A percentile compares a stretch with the other conserved stretches of the same genome.
Conservation (phyloP, 2,113 vertebrate genomes). For the Verasper variegatus region DNA sequence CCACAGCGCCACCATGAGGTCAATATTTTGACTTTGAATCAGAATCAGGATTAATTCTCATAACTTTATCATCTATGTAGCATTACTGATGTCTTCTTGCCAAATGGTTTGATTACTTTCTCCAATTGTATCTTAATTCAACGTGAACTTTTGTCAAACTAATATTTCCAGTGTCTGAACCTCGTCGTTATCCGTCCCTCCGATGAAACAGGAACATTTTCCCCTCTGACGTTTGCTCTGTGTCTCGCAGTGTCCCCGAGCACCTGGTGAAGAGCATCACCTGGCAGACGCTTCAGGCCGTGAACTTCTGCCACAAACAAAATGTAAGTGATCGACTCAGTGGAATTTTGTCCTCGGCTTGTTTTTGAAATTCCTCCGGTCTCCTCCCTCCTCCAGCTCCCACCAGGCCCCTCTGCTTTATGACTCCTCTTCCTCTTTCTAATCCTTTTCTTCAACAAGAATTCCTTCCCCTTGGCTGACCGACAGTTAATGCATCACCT, state of each 20-base stretch:
- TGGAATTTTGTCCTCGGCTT: neutral
- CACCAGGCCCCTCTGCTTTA: conserved; percentile 15
- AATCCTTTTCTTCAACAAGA: conserved; percentile 47
- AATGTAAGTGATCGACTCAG: conserved; percentile 83
- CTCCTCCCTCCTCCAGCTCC: conserved; percentile 36
- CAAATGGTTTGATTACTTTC: too few species aligned
- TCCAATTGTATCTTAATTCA: too few species aligned
- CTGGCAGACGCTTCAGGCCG: conserved; percentile 95
- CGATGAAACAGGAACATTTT: too few species aligned
- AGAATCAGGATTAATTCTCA: too few species aligned
- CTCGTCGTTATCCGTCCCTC: neutral
- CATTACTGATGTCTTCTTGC: too few species aligned
- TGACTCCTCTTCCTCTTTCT: conserved; percentile 18
- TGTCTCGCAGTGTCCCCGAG: conserved; percentile 86
- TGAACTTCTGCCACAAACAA: conserved; percentile 97
- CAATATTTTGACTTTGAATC: too few species aligned
- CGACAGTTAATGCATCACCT: conserved; percentile 62
- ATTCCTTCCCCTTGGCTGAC: conserved; percentile 74
- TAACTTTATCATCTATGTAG: too few species aligned
- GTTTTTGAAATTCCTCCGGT: conserved; percentile 26
- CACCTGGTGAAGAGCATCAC: conserved; percentile 91
- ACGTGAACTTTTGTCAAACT: too few species aligned
- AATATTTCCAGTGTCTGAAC: too few species aligned
- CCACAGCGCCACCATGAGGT: too few species aligned
- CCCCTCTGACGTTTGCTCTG: neutral